A percentile compares a stretch with the other conserved stretches of the same genome.
These are phyloP conservation scores for Tetanocera ferruginea DNA, from an alignment of 2,888 invertebrate species.

Conservation along the genomic window DNA sequence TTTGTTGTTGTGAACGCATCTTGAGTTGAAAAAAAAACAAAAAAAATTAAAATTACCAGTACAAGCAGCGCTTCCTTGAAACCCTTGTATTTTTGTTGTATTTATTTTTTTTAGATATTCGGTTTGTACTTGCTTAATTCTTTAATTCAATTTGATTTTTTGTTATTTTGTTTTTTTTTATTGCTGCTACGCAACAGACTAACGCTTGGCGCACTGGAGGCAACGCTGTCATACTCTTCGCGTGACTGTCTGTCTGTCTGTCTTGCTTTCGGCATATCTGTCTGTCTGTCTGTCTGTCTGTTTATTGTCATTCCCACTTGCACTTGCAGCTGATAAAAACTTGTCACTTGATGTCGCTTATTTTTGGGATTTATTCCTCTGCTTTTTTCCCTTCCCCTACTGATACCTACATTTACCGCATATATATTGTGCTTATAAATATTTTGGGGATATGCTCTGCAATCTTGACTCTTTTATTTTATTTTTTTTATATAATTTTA, in stretches of 20 bases:
- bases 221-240: background rate
- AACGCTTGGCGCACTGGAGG: background rate
- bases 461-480: background rate
- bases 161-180: background rate
- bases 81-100: background rate
- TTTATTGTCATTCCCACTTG: slow-evolving; percentile 23
- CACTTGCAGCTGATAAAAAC: slow-evolving; percentile 33
- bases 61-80: no score
- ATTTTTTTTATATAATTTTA: background rate
- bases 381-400: background rate
- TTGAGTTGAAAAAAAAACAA: no score
- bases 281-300: slow-evolving; percentile 1
- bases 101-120: background rate
- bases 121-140: background rate
- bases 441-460: background rate
- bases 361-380: background rate
- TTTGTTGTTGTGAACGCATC: background rate
- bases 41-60: no score
- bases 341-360: slow-evolving; percentile 37
- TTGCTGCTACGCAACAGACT: no score
- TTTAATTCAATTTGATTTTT: slow-evolving; percentile 17
- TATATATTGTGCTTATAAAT: background rate
- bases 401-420: background rate
- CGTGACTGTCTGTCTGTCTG: background rate
- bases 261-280: background rate